A percentile compares a stretch with the other conserved stretches of the same genome.
Conservation (phyloP, 2,797 vertebrate species). For the Sebastes variabilis region DNA sequence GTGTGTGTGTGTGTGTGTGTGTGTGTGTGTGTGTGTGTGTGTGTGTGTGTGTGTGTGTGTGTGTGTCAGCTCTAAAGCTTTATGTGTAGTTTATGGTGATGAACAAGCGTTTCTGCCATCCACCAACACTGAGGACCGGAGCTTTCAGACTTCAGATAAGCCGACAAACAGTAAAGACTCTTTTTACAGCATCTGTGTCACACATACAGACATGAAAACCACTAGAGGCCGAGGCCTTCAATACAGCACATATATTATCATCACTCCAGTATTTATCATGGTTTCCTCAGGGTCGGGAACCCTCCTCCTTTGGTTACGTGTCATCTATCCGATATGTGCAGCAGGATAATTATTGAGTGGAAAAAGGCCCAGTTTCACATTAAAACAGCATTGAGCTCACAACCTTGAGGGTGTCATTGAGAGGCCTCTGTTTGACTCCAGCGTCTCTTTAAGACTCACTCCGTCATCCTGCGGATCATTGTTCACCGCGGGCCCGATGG, state of each 20-base stretch:
- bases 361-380: slow-evolving; percentile 56
- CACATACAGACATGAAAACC: neutral
- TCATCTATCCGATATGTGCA: slow-evolving; percentile 1
- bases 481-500: slow-evolving; percentile 55
- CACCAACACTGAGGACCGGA: slow-evolving; percentile 15
- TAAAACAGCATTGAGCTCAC: slow-evolving; percentile 59
- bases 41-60: neutral
- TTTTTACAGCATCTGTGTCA: neutral
- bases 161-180: slow-evolving; percentile 9
- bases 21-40: neutral
- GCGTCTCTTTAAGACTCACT: slow-evolving; percentile 67
- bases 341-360: slow-evolving; percentile 25
- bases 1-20: slow-evolving; percentile 6
- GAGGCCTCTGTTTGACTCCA: slow-evolving; percentile 66
- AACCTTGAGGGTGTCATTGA: slow-evolving; percentile 79
- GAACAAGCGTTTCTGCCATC: slow-evolving; percentile 22
- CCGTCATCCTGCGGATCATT: slow-evolving; percentile 64
- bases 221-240: neutral
- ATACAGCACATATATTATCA: neutral
- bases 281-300: neutral
- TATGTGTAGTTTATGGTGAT: slow-evolving; percentile 45
- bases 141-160: slow-evolving; percentile 10
- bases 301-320: slow-evolving; percentile 24
- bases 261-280: slow-evolving; percentile 4
- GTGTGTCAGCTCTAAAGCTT: slow-evolving; percentile 8